A percentile compares a stretch with the other conserved stretches of the same genome.
phyloP scores from a whole-genome alignment of 1,140 invertebrate genomes.

The Drosophila watanabei region DNA sequence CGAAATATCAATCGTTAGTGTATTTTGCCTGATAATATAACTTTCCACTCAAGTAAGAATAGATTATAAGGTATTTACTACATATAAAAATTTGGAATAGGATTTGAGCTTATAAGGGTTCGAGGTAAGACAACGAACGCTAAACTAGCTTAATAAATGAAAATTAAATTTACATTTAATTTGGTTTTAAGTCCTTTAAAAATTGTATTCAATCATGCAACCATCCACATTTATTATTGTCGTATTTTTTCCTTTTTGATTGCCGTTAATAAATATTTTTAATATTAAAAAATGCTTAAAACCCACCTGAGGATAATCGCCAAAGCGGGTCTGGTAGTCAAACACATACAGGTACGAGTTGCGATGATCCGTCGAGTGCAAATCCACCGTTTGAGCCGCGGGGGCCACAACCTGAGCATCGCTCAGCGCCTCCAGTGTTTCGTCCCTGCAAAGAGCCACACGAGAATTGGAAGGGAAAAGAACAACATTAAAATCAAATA shows the following conservation, averaged over 20 bases:
- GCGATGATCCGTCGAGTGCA: slow-evolving; percentile 93
- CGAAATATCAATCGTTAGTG: not conserved
- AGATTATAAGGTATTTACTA: not conserved
- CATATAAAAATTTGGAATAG: too few relatives aligned
- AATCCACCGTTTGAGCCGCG: slow-evolving; percentile 95
- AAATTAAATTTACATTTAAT: too few relatives aligned
- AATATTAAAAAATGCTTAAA: not conserved
- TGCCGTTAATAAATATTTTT: not conserved
- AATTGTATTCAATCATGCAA: too few relatives aligned
- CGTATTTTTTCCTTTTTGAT: too few relatives aligned
- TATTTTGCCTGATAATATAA: too few relatives aligned
- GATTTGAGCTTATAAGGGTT: too few relatives aligned
- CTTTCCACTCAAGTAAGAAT: too few relatives aligned
- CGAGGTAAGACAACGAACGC: too few relatives aligned
- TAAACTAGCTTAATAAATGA: too few relatives aligned
- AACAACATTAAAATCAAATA: slow-evolving; percentile 51
- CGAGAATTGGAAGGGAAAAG: slow-evolving; percentile 9
- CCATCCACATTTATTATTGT: too few relatives aligned
- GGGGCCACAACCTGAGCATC: slow-evolving; percentile 98
- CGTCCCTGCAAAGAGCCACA: slow-evolving; percentile 89
- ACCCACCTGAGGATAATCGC: slow-evolving; percentile 94
- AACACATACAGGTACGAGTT: slow-evolving; percentile 97
- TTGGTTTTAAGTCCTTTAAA: too few relatives aligned
- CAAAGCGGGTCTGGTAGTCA: slow-evolving; percentile 96
- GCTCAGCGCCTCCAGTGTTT: slow-evolving; percentile 96